Evolutionary conservation across 2,113 vertebrate species (phyloP).

Genomic region (Taurulus bubalis): DNA sequence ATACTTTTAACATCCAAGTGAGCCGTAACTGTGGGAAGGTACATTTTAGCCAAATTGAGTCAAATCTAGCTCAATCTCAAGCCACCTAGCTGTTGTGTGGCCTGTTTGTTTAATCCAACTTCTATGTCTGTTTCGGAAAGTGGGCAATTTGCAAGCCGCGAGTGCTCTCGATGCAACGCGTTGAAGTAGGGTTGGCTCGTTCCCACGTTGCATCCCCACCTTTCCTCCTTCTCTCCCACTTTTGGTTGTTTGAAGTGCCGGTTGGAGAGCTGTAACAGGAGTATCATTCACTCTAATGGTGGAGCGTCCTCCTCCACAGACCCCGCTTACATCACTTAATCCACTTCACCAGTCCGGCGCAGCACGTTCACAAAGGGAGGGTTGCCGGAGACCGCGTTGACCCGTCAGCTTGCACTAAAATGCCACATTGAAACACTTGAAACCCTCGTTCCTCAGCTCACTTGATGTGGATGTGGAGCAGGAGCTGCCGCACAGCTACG

Average conservation of each 20-base stretch:
- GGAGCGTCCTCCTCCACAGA: conserved; percentile 76
- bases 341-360: conserved; percentile 61
- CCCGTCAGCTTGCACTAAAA: conserved; percentile 62
- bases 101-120: conserved; percentile 75
- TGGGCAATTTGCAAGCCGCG: conserved; percentile 69
- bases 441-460: conserved; percentile 35
- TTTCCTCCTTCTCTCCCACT: conserved; percentile 73
- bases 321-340: conserved; percentile 76
- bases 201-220: conserved; percentile 70
- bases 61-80: conserved; percentile 25
- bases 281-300: conserved; percentile 78
- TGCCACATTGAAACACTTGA: conserved; percentile 50
- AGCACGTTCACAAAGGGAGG: conserved; percentile 56
- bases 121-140: conserved; percentile 64
- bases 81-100: conserved; percentile 32
- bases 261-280: conserved; percentile 73
- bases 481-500: neutral
- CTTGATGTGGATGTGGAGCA: conserved; percentile 39
- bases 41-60: neutral
- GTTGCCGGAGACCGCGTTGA: conserved; percentile 53
- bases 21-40: neutral
- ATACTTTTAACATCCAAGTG: neutral
- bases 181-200: conserved; percentile 70
- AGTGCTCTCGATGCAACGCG: conserved; percentile 72
- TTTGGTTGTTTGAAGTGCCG: conserved; percentile 61